Percentiles rank a stretch among this genome's conserved stretches.
Conservation (phyloP, 2,113 vertebrate species). For the Corythornis vintsioides region DNA sequence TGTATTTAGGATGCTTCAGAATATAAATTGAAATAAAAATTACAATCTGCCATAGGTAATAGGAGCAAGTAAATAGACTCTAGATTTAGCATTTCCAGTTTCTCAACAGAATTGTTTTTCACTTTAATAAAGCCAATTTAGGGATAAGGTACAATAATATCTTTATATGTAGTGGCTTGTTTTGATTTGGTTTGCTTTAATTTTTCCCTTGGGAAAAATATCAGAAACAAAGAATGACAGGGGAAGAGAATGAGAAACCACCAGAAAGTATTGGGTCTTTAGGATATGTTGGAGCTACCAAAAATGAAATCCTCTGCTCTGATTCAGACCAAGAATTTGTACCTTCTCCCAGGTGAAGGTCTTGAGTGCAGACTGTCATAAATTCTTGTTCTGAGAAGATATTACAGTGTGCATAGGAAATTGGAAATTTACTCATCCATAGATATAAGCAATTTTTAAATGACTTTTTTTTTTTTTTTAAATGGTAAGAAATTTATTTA, state of each 20-base stretch:
- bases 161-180: neutral
- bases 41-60: neutral
- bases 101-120: neutral
- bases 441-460: neutral
- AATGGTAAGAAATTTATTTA: neutral
- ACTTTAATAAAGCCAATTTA: neutral
- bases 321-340: neutral
- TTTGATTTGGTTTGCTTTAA: neutral
- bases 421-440: neutral
- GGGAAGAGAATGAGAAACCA: neutral
- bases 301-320: neutral
- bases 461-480: neutral
- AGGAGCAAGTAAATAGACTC: neutral
- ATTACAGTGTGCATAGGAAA: neutral
- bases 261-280: neutral
- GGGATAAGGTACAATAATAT: neutral
- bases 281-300: neutral
- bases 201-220: neutral
- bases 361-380: neutral
- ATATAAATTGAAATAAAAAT: neutral
- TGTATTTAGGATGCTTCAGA: neutral
- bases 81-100: neutral
- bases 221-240: neutral
- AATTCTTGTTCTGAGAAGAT: neutral
- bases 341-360: neutral